These are phyloP conservation scores for Nycticorax nycticorax DNA, from an alignment of 2,113 vertebrate genomes.

Conservation along the genomic window DNA sequence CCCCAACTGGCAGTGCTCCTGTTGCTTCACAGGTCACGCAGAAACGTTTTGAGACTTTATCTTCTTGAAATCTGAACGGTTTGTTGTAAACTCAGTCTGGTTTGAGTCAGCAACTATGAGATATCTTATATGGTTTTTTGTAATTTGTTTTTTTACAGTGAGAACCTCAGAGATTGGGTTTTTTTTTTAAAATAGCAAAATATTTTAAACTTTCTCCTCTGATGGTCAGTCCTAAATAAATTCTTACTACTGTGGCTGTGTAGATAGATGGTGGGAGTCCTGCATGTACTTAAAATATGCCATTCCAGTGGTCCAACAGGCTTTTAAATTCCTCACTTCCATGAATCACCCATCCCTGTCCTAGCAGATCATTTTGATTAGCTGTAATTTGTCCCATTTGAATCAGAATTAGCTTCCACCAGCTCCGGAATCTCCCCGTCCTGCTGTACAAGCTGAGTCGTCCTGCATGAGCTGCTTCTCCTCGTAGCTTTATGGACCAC, in stretches of 20 bases:
- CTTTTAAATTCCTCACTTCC: neutral
- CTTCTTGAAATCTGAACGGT: neutral
- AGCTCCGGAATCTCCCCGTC: neutral
- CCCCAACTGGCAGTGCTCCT: neutral
- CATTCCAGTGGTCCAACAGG: neutral
- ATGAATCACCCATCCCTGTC: neutral
- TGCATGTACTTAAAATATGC: neutral
- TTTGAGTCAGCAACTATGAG: neutral
- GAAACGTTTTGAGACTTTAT: neutral
- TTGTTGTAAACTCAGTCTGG: neutral
- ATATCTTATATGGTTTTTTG: neutral
- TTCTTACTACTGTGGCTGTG: neutral
- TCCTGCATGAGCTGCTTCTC: neutral
- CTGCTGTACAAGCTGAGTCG: neutral
- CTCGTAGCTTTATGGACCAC: neutral
- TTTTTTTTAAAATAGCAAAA: neutral
- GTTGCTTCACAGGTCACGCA: neutral
- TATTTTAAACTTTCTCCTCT: neutral
- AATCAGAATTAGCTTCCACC: neutral
- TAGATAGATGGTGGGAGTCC: neutral
- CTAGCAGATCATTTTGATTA: conserved; percentile 27
- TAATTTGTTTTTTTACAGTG: neutral
- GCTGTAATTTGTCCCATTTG: conserved; percentile 20
- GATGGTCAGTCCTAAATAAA: neutral
- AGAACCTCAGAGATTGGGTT: neutral